Conservation (phyloP, 2,888 invertebrate genomes). For the Cantharis rustica region DNA sequence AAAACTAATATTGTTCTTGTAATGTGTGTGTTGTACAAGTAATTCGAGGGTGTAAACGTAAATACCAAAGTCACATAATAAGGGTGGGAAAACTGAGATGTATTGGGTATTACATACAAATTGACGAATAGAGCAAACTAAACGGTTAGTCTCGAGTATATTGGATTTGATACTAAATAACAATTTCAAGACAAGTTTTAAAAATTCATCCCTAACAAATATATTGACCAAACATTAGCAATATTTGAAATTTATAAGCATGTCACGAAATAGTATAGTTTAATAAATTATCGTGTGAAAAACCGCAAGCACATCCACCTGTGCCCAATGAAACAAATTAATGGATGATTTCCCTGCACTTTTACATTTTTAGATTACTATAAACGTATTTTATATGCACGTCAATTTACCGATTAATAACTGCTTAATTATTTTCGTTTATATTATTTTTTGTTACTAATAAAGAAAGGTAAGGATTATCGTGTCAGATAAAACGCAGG, state of each 20-base stretch:
- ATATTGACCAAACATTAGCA: constrained; percentile 27
- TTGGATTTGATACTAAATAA: background rate
- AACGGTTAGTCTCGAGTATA: background rate
- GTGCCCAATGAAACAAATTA: constrained; percentile 9
- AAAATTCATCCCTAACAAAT: constrained; percentile 1
- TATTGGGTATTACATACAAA: constrained; percentile 1
- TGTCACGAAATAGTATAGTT: constrained; percentile 25
- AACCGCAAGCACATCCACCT: constrained; percentile 16
- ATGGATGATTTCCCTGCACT: background rate
- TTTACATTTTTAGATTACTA: background rate
- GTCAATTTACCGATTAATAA: background rate
- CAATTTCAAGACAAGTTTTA: background rate
- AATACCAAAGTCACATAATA: constrained; percentile 36
- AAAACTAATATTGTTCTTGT: constrained; percentile 31
- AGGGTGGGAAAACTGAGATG: constrained; percentile 34
- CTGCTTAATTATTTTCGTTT: background rate
- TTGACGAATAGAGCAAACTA: background rate
- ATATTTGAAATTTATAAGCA: constrained; percentile 9
- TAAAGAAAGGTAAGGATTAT: too few species aligned
- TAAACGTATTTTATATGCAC: background rate
- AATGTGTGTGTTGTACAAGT: constrained; percentile 31
- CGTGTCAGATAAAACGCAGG: too few species aligned
- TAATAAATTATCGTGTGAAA: constrained; percentile 29
- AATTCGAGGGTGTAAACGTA: constrained; percentile 34
- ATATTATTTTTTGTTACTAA: background rate